Base-by-base conservation (phyloP, 2,113 vertebrate genomes). In the Oreochromis spilurus region DNA sequence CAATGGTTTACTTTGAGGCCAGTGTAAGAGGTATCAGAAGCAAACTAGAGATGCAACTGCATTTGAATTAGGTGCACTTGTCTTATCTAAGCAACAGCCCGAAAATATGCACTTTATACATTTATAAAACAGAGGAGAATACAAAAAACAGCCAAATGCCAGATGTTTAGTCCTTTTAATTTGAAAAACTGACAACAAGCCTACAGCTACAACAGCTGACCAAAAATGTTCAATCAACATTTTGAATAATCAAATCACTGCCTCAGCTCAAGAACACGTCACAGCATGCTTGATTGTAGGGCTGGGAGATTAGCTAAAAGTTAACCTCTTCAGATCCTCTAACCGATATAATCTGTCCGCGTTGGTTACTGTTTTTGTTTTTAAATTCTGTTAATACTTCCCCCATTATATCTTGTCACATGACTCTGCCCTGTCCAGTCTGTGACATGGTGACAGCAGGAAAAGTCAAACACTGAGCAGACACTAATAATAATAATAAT, bases 381-480 rank as follows among this genome's bases (percentile, higher is more conserved):
- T 36, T 65, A 65, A 65, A 65, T 65, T 65, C 17, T 65, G 31
- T 38, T 65, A 38, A n/a, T 65, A 36, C 6, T 65, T 38, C 60
- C 60, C 12, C 19, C 62, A 38, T 38, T 67, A 19, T 38, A 5
- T 40, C 19, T 67, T 67, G 19, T 67, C 0, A 67, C 34, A 38
- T 67, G 62, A 67, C 62, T 67, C 62, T 67, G 10, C 34, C 19
- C 62, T 67, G 34, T 21, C 62, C 11, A 40, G 62, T 36, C 34
- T 40, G 36, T 67, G 62, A 40, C 36, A 67, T 14, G 62, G 19
- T 38, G 34, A 21, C n/a, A 40, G 36, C n/a, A 40, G 62, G 62
- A 40, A 67, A 67, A 21, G 62, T 67, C 62, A 40, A 67, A 40
- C 62, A 67, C 36, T 14, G 36, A 67, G 62, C 60, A 65, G 34